phyloP scores from a whole-genome alignment of 2,797 vertebrate species.

The Phataginus tetradactyla region DNA sequence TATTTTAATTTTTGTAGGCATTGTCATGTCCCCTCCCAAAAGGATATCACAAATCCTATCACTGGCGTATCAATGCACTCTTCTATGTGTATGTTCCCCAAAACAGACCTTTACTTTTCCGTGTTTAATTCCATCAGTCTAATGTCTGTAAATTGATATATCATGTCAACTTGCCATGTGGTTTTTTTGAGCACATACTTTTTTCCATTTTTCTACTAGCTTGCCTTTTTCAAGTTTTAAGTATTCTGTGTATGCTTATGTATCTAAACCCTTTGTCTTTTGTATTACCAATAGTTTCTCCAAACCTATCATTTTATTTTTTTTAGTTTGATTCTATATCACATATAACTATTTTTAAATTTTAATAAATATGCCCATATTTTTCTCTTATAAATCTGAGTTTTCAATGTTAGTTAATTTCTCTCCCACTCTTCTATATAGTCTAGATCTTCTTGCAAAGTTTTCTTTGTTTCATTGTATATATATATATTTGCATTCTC shows the following conservation, averaged over 20 bases:
- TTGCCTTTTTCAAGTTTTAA: constrained; percentile 1
- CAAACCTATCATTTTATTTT: neutral
- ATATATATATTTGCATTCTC: neutral
- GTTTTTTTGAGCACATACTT: neutral
- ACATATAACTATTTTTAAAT: constrained; percentile 33
- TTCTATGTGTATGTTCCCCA: neutral
- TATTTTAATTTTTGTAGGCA: constrained; percentile 18
- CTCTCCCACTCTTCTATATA: neutral
- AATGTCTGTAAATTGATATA: neutral
- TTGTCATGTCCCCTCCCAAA: neutral
- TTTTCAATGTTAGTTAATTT: neutral
- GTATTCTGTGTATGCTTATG: neutral
- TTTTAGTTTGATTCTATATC: neutral
- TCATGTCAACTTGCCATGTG: neutral
- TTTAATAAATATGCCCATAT: neutral
- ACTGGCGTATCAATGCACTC: neutral
- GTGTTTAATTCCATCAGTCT: neutral
- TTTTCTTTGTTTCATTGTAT: neutral
- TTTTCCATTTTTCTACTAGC: neutral
- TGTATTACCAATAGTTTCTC: neutral
- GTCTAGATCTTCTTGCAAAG: neutral
- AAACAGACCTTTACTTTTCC: neutral
- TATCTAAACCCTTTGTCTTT: neutral
- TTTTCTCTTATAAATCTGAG: constrained; percentile 4
- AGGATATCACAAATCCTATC: neutral